Base-by-base conservation (phyloP, 2,888 invertebrate species). In the Trichopria drosophilae region DNA sequence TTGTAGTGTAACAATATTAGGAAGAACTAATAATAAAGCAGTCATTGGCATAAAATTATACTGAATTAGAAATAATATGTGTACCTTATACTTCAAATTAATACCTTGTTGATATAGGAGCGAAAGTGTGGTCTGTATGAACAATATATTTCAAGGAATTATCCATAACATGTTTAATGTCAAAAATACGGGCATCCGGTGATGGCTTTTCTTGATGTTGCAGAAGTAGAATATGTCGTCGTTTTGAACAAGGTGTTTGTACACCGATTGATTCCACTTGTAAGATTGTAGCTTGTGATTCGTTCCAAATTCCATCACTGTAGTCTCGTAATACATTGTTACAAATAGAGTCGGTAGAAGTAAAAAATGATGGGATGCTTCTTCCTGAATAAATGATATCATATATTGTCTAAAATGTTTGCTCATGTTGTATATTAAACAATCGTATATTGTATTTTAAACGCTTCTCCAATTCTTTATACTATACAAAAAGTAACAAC, bases 281-380 rank as follows among this genome's bases (percentile, higher is more conserved):
- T 24, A 90, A 79, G 12, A 91, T 88, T 1, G 90, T 91, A 6
- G 87, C 86, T 77, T 92, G 91, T 9, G 91, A 91, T 77, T 91
- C 91, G 76, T 91, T 92, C 90, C 91, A 91, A 67, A 89, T 85
- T 40, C 89, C 88, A 70, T 92, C 91, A 36, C 90, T 90, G 73
- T 90, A 90, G 72, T 91, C 91, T 67, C 88, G 79, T 10, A 84
- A 87, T 40, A 81, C 77, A 70, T 90, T 90, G 61, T 88, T 88
- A n/a, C 87, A 84, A 57, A 91, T 76, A 9, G 90, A 91, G 75
- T 91, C 90, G 64, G 86, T 89, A 23, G 90, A 91, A 37, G 88
- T 89, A 74, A 89, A 90, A 6, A 87, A 86, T 4, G 88, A 87
- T 18, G 79, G 72, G 62, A 82, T n/a, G n/a, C n/a, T n/a, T n/a